phyloP scores from a whole-genome alignment of 2,797 vertebrate genomes.

The Pipistrellus pipistrellus region DNA sequence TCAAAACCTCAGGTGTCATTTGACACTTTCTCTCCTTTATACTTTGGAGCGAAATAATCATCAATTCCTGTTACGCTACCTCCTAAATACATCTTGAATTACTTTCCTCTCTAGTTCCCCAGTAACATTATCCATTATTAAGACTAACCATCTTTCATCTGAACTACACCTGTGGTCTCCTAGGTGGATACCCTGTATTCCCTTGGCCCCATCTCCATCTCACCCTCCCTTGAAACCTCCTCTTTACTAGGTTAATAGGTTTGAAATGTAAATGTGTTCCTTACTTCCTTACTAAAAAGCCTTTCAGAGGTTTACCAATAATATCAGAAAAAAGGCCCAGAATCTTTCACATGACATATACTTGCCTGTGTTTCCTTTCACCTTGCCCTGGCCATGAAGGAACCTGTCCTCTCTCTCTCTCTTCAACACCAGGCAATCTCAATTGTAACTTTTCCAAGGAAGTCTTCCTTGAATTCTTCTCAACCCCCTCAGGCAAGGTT shows the following conservation, averaged over 20 bases:
- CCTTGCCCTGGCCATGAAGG: neutral
- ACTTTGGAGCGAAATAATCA: neutral
- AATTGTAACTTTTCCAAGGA: neutral
- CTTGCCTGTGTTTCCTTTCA: neutral
- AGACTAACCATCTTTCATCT: neutral
- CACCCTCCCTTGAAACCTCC: neutral
- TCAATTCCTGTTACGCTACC: neutral
- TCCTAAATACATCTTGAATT: neutral
- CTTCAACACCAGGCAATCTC: neutral
- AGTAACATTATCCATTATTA: neutral
- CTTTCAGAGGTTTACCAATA: neutral
- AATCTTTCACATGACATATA: neutral
- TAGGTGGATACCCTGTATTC: neutral
- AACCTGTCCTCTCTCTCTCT: neutral
- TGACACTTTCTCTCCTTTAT: neutral
- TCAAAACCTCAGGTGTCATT: conserved; percentile 27
- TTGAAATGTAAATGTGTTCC: neutral
- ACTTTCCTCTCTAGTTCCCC: neutral
- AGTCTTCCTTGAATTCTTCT: neutral
- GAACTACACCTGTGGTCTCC: neutral
- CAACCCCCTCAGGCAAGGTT: neutral
- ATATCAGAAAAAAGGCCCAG: neutral
- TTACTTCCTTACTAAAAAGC: neutral
- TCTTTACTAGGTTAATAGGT: conserved; percentile 2
- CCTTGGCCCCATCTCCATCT: neutral